Base-by-base conservation (phyloP, 37 sponge, comb jelly and placozoan species). In the Cladorhizidae sp. region DNA sequence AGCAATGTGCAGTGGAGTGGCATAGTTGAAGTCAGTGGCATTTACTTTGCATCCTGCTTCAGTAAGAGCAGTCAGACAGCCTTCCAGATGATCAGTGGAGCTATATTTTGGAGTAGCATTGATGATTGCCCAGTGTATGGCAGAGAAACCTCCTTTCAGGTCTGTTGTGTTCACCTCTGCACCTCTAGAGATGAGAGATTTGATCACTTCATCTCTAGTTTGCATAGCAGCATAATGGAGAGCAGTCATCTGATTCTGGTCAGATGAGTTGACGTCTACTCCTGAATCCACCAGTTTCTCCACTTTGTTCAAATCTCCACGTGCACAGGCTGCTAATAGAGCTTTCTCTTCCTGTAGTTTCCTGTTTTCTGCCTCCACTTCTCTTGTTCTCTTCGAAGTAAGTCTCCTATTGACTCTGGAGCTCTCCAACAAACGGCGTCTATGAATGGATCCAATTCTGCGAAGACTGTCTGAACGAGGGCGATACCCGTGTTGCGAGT, bases 201-300 rank as follows among this genome's bases (percentile, higher is more conserved):
- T 50, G 70, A 89, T 79, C 14, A 84, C 80, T 6, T 80, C 57
- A 23, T 80, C 83, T 61, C 89, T 71, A 5, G 80, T 76, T 64
- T 89, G 80, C 85, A 83, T 89, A 18, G 89, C 89, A 25, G 89
- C 89, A 67, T 84, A 74, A 49, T 89, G 89, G 0, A 89, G 89
- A 20, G 80, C 85, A 17, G 89, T 84, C 63, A 80, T 69, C 56
- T 89, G 67, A 64, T 79, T 89, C 23, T 51, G 37, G 35, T 89
- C 89, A 3, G 80, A 22, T 36, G 85, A 52, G 45, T 89, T 78
- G 3, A 80, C 62, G n/a, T 84, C 85, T 26, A 84, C 70, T 23
- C 85, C 85, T 45, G 50, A 43, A 35, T 79, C 74, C 15, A 84
- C 52, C 17, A 84, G 37, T 12, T 36, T 61, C 35, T 61, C 49